Percentiles rank a stretch among this genome's conserved stretches.
Evolutionary conservation across 2,888 invertebrate species (phyloP).

Genomic region (Gerris lacustris): DNA sequence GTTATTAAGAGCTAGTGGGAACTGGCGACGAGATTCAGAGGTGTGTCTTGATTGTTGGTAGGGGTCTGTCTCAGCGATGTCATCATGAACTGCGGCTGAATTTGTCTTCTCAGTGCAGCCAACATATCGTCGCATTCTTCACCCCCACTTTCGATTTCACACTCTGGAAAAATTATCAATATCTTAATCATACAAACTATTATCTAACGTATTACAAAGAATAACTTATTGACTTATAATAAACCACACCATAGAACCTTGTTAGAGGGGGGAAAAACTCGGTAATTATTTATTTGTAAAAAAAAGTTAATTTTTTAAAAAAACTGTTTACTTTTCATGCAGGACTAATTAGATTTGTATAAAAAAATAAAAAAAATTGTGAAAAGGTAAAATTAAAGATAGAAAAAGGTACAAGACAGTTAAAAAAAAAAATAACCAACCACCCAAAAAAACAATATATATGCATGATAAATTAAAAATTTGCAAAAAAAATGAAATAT

Average conservation of each 20-base stretch:
- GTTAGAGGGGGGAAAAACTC: no score
- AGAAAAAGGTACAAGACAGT: no score
- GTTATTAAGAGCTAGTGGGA: neutral
- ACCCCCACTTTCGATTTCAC: conserved; percentile 29
- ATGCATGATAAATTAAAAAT: no score
- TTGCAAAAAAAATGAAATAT: no score
- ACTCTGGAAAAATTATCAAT: neutral
- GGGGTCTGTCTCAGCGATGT: conserved; percentile 45
- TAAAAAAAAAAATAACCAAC: no score
- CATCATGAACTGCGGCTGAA: conserved; percentile 57
- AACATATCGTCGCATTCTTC: conserved; percentile 53
- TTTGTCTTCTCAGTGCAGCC: conserved; percentile 53
- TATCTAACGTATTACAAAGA: neutral
- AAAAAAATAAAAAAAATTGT: no score
- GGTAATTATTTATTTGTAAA: no score
- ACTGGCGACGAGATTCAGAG: conserved; percentile 27
- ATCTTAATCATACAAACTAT: neutral
- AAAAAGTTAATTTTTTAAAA: no score
- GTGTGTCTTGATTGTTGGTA: conserved; percentile 24
- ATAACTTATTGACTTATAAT: neutral
- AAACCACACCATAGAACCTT: neutral
- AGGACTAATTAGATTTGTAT: no score
- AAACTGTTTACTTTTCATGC: no score
- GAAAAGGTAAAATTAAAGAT: no score
- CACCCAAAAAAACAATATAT: no score